Evolutionary conservation across 2,797 vertebrate species (phyloP).

Genomic region (Hemitrygon akajei): DNA sequence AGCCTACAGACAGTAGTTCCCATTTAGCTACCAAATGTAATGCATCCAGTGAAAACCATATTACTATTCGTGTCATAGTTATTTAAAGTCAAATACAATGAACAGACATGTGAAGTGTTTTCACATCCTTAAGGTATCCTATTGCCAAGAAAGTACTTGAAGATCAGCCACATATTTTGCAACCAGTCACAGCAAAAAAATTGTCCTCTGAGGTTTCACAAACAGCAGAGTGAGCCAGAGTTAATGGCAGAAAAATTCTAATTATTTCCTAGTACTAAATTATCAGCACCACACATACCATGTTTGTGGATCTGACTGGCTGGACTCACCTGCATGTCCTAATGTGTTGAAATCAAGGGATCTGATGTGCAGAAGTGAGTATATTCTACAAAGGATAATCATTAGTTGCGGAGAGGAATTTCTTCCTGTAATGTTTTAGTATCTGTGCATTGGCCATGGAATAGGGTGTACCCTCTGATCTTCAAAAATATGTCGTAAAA

Average conservation of each 20-base stretch:
- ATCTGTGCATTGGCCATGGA: not conserved
- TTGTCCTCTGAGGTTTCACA: not conserved
- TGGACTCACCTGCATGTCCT: no score
- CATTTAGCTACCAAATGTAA: not conserved
- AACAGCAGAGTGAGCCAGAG: not conserved
- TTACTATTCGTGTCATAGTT: not conserved
- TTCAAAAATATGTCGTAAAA: not conserved
- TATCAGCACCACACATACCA: no score
- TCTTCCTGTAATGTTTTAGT: no score
- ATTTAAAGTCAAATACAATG: not conserved
- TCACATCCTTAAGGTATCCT: not conserved
- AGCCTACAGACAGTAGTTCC: not conserved
- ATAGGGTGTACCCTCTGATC: not conserved
- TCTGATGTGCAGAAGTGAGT: no score
- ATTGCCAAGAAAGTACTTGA: not conserved
- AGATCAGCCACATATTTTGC: not conserved
- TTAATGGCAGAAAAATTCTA: no score
- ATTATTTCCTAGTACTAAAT: no score
- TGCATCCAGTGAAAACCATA: conserved; percentile 13
- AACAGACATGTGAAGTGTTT: not conserved
- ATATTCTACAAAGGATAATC: no score
- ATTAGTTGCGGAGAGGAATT: no score
- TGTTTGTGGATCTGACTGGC: no score
- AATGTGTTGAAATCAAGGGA: no score
- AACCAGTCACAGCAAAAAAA: not conserved